These are phyloP conservation scores for Dolichotis patagonum DNA, from an alignment of 2,113 vertebrate genomes.

Conservation along the genomic window DNA sequence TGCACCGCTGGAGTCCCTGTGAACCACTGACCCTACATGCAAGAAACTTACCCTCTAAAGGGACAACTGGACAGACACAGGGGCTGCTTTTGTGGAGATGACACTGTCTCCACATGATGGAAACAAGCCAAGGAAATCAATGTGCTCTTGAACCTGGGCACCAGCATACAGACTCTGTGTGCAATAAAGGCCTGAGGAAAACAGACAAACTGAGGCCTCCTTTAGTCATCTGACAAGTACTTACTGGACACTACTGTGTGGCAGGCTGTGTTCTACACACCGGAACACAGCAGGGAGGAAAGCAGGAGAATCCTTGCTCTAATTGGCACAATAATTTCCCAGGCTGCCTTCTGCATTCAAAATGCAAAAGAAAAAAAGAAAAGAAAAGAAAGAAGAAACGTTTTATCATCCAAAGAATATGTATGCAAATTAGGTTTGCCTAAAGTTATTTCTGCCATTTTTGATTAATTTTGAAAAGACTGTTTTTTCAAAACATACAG, in stretches of 20 bases:
- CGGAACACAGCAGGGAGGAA: not conserved
- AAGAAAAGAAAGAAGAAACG: not conserved
- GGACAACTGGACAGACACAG: not conserved
- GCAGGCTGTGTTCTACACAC: not conserved
- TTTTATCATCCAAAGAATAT: not conserved
- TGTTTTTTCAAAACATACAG: not conserved
- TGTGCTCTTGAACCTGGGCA: accelerated
- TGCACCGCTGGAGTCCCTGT: not conserved
- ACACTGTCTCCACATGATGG: not conserved
- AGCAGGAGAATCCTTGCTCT: not conserved
- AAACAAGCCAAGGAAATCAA: not conserved
- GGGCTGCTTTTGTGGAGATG: not conserved
- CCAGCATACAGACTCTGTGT: not conserved
- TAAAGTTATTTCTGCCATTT: conserved; percentile 42
- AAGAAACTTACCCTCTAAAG: not conserved
- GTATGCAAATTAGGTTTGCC: not conserved
- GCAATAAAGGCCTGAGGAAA: not conserved
- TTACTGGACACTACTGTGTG: not conserved
- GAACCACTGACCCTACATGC: not conserved
- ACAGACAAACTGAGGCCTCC: not conserved
- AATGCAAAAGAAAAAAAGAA: not conserved
- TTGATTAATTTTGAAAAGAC: not conserved
- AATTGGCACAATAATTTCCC: not conserved
- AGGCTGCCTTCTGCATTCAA: not conserved
- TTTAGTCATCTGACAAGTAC: not conserved